Base-by-base conservation (phyloP, 2,888 invertebrate species). In the Phaonia tiefii region DNA sequence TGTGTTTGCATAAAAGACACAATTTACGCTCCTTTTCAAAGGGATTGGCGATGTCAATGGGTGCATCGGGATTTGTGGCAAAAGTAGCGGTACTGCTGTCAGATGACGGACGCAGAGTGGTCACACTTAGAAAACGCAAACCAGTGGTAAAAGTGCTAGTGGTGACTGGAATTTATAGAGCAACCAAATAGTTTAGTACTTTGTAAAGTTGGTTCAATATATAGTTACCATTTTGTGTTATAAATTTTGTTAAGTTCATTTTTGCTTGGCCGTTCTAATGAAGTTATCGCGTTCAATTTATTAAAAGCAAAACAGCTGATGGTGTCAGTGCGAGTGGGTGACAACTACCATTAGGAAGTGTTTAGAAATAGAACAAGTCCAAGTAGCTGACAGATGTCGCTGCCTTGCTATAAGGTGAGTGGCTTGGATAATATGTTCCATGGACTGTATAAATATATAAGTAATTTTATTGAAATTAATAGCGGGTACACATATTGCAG, bases 1-100 rank as follows among this genome's bases (percentile, higher is more conserved):
- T 93, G 79, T 95, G 89, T 90, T 95, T 94, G 89, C 99, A 99
- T 10, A 98, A 91, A 84, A 98, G 93, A 88, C 98, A 99, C 83
- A 92, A 90, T 22, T 91, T 91, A 79, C 91, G 93, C 81, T 96
- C 95, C 86, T 94, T 95, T 87, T 94, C 92, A 87, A 93, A 99
- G 0, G 98, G 98, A 92, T 98, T 97, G 80, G 93, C 90, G 87
- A 96, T 95, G 82, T 94, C 92, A 72, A 92, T 86, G 0, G 89
- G 90, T 31, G 89, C 87, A 81, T 91, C 91, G 0, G 83, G 58
- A 60, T 86, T 85, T 13, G 11, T 20, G 3, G 51, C 2, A 13
- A 72, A 15, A 5, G 37, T 11, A 1, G n/a, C 31, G 1, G 42
- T 11, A 2, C 26, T 25, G 1, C 39, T 39, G 15, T 37, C 13